A percentile compares a stretch with the other conserved stretches of the same genome.
Evolutionary conservation across 2,113 vertebrate species (phyloP).

Genomic region (Hippocampus comes): DNA sequence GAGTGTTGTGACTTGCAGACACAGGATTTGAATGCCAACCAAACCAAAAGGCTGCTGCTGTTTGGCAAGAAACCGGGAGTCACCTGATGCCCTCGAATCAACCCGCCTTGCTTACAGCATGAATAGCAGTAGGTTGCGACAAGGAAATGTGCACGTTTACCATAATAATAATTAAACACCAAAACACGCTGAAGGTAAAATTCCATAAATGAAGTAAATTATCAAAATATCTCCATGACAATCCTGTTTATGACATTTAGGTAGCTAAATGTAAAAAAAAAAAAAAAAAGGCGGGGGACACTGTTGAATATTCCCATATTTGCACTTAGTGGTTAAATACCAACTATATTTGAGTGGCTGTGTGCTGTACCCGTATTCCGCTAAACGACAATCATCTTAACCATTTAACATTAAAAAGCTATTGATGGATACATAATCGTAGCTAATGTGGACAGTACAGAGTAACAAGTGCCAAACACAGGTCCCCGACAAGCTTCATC

Average conservation of each 20-base stretch:
- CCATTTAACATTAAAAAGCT: neutral
- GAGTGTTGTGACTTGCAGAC: constrained; percentile 37
- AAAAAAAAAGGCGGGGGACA: too few relatives aligned
- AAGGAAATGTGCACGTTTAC: constrained; percentile 2
- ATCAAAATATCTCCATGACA: neutral
- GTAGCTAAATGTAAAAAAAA: too few relatives aligned
- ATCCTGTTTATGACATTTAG: too few relatives aligned
- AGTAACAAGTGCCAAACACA: constrained; percentile 2
- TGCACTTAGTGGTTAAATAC: neutral
- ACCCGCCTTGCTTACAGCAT: constrained; percentile 23
- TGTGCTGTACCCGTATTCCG: neutral
- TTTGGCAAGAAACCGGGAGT: constrained; percentile 49
- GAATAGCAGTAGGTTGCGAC: constrained; percentile 13
- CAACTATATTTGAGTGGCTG: neutral
- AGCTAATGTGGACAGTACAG: neutral
- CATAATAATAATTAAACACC: neutral
- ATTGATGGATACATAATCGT: neutral
- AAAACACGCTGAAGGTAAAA: neutral
- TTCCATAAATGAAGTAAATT: neutral
- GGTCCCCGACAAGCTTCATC: neutral
- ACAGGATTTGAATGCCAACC: constrained; percentile 39
- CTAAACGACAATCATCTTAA: neutral
- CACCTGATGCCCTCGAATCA: constrained; percentile 30
- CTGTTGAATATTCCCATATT: too few relatives aligned
- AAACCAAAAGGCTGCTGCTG: constrained; percentile 46